Evolutionary conservation across 2,888 invertebrate species (phyloP).

Genomic region (Cartodere bifasciata): DNA sequence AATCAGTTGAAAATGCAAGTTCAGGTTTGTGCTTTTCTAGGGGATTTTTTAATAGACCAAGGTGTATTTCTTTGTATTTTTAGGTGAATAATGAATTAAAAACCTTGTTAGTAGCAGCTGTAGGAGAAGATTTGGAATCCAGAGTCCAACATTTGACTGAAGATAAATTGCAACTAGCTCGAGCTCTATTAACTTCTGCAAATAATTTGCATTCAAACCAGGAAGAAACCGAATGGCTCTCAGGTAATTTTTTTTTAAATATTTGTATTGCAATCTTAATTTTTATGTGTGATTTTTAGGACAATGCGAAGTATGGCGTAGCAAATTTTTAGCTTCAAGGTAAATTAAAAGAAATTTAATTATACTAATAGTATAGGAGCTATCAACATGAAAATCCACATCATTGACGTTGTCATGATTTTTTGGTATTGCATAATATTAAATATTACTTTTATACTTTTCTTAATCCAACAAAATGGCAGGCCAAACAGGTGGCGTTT

Average conservation of each 20-base stretch:
- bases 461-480: too few relatives aligned
- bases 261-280: too few relatives aligned
- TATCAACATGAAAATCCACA: constrained; percentile 78
- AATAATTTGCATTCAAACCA: constrained; percentile 78
- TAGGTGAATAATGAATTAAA: constrained; percentile 87
- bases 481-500: too few relatives aligned
- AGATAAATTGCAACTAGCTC: constrained; percentile 79
- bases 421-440: too few relatives aligned
- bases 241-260: too few relatives aligned
- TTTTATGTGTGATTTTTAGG: too few relatives aligned
- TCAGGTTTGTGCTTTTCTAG: constrained; percentile 37
- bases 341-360: constrained; percentile 38
- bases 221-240: constrained; percentile 86
- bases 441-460: too few relatives aligned
- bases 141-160: constrained; percentile 83
- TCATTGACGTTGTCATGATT: too few relatives aligned
- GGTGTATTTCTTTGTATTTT: constrained; percentile 11
- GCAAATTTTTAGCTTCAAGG: constrained; percentile 91
- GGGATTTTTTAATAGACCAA: neutral
- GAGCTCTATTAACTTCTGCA: constrained; percentile 73
- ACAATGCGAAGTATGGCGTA: constrained; percentile 93
- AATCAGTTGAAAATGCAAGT: constrained; percentile 78
- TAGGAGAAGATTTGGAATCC: constrained; percentile 86
- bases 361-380: constrained; percentile 85
- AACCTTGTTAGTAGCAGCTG: constrained; percentile 83